Evolutionary conservation across 2,797 vertebrate species (phyloP).

Genomic region (Caiman crocodilus): DNA sequence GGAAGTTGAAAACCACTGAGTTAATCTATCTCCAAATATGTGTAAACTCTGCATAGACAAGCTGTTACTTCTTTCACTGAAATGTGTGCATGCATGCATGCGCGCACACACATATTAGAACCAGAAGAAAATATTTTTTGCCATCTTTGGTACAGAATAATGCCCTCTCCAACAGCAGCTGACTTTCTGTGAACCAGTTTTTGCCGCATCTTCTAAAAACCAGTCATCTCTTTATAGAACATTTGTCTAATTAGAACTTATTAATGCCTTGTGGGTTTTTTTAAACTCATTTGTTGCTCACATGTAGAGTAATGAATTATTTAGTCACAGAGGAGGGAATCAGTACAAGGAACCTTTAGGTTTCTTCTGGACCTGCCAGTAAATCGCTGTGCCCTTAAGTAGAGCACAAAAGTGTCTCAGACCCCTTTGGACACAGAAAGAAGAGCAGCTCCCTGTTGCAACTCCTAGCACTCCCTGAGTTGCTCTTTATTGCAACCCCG

Average conservation of each 20-base stretch:
- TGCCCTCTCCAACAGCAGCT: not conserved
- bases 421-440: too few relatives aligned
- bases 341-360: constrained; percentile 39
- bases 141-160: constrained; percentile 51
- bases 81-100: constrained; percentile 19
- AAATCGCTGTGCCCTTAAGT: not conserved
- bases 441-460: too few relatives aligned
- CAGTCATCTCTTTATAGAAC: constrained; percentile 50
- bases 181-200: constrained; percentile 48
- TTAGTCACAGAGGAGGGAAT: constrained; percentile 51
- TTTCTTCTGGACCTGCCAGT: constrained; percentile 43
- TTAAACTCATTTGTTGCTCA: constrained; percentile 56
- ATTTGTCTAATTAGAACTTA: constrained; percentile 58
- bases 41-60: not conserved
- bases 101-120: constrained; percentile 50
- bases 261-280: constrained; percentile 58
- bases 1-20: too few relatives aligned
- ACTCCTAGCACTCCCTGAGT: too few relatives aligned
- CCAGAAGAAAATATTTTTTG: constrained; percentile 53
- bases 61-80: constrained; percentile 48
- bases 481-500: too few relatives aligned
- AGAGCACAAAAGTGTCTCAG: not conserved
- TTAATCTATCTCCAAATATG: too few relatives aligned
- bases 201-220: constrained; percentile 54
- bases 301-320: constrained; percentile 29